Percentiles rank a stretch among this genome's conserved stretches.
Evolutionary conservation across 2,113 vertebrate species (phyloP).

Genomic region (Phocoena sinus): DNA sequence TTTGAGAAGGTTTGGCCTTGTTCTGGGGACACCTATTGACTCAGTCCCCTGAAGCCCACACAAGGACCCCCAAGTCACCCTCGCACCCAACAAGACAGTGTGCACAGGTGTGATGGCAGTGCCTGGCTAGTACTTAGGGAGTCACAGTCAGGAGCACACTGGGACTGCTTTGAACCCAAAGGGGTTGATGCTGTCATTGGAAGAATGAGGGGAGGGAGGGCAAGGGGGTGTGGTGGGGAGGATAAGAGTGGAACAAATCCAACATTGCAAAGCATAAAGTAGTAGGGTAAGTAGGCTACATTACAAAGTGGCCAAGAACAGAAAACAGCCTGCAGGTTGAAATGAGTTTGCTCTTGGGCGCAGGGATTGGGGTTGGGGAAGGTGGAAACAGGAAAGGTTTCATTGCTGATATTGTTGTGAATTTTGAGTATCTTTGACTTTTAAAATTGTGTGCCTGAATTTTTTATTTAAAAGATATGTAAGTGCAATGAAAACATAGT

Average conservation of each 20-base stretch:
- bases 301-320: too few species aligned
- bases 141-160: accelerated
- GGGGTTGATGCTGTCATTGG: too few species aligned
- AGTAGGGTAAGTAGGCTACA: too few species aligned
- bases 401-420: not conserved
- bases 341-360: too few species aligned
- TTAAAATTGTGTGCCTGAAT: not conserved
- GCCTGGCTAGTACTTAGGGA: not conserved
- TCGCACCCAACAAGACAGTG: too few species aligned
- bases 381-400: not conserved
- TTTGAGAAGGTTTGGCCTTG: not conserved
- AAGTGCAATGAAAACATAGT: not conserved
- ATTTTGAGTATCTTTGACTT: not conserved
- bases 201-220: too few species aligned
- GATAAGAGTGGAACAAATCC: too few species aligned
- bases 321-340: too few species aligned
- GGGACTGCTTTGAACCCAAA: not conserved
- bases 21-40: not conserved
- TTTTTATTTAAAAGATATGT: not conserved
- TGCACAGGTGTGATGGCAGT: not conserved
- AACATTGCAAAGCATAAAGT: too few species aligned
- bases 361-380: too few species aligned
- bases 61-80: not conserved
- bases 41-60: not conserved
- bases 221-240: too few species aligned